Evolutionary conservation across 2,888 invertebrate genomes (phyloP), one percentile per base, ranked within the genome.

Genomic region (Parnassius smintheus): DNA sequence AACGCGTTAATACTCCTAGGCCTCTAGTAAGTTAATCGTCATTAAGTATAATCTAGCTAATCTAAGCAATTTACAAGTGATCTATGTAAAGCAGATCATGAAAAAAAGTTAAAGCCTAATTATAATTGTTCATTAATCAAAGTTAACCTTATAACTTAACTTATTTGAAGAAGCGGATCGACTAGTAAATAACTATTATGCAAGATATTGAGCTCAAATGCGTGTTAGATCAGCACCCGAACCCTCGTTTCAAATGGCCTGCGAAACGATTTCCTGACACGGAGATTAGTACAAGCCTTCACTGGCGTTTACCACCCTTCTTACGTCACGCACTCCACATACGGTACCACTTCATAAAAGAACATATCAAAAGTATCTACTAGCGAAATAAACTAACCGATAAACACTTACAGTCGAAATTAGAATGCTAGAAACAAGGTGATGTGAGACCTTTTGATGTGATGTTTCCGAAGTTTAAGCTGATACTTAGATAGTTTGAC

Each of bases 271-370:
- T 91, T 88, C 89, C 90, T 91, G 91, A 91, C 91, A 90, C 86
- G 91, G 91, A 88, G 91, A 91, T 91, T 91, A 91, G 91, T 88
- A 91, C 91, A 89, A 91, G 88, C 87, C 88, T 88, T 90, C 91
- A 89, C 91, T 85, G 80, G 78, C 82, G 82, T 80, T 86, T 84
- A 83, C 83, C 86, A 81, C 91, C 91, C 91, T 86, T 83, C 89
- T 91, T 91, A 91, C 90, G 82, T 91, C 91, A 91, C 91, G 91
- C 91, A 91, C 91, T 90, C 80, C 72, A 85, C 74, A 75, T 72
- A 74, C 78, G 76, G 73, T 74, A 67, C 75, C 72, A 70, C 73
- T 70, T 73, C 74, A 76, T 77, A 81, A 78, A 77, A 83, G 81
- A 79, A 81, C 79, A 86, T 81, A 81, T 83, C 80, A 77, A 75